phyloP scores from a whole-genome alignment of 1,140 invertebrate genomes.

The Hormaphis cornu region DNA sequence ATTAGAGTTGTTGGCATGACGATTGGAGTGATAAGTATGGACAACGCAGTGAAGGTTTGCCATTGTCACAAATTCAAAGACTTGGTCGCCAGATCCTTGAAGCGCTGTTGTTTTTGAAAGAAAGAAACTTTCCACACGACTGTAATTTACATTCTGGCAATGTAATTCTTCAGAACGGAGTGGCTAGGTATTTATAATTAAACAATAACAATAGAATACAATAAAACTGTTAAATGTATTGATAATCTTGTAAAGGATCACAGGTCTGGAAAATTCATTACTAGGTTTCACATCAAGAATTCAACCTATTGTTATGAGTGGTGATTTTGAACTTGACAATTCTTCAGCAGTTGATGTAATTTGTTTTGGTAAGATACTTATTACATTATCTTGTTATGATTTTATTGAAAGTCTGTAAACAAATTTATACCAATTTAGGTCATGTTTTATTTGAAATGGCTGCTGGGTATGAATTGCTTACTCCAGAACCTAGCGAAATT shows the following conservation, averaged over 20 bases:
- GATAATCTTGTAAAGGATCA: slow-evolving; percentile 49
- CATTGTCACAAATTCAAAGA: slow-evolving; percentile 66
- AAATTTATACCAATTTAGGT: slow-evolving; percentile 43
- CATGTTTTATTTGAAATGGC: slow-evolving; percentile 87
- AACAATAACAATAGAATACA: not conserved
- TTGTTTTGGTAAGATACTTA: slow-evolving; percentile 55
- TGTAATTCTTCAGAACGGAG: slow-evolving; percentile 81
- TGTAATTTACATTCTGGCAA: slow-evolving; percentile 82
- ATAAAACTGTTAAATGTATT: slow-evolving; percentile 36
- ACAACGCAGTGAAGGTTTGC: slow-evolving; percentile 55
- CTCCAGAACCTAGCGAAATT: slow-evolving; percentile 58
- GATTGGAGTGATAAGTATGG: slow-evolving; percentile 62
- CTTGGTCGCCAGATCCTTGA: slow-evolving; percentile 81
- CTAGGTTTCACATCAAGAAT: slow-evolving; percentile 63
- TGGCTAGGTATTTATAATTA: slow-evolving; percentile 49
- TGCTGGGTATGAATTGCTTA: slow-evolving; percentile 66
- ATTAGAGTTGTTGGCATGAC: slow-evolving; percentile 55
- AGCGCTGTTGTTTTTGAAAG: slow-evolving; percentile 73
- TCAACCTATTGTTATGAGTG: slow-evolving; percentile 50
- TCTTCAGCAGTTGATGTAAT: slow-evolving; percentile 60
- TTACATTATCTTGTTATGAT: not conserved
- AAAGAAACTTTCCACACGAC: slow-evolving; percentile 76
- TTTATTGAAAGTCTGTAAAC: not conserved
- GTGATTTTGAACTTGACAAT: slow-evolving; percentile 45
- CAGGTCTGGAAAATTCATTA: slow-evolving; percentile 73